Percentiles rank a stretch among this genome's conserved stretches.
phyloP scores from a whole-genome alignment of 2,113 vertebrate species.

The Oncorhynchus masou region DNA sequence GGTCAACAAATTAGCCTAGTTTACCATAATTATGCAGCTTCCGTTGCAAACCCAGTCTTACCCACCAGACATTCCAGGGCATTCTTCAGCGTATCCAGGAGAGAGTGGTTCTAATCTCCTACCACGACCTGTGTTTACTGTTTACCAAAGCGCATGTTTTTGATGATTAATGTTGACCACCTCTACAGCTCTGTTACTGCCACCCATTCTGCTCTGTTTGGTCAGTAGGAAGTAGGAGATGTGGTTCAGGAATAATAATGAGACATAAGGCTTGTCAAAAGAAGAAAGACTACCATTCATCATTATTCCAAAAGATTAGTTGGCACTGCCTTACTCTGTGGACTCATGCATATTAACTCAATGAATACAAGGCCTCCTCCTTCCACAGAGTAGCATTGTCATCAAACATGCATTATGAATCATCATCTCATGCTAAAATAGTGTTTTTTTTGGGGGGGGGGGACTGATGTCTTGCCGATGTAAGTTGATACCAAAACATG shows the following conservation, averaged over 20 bases:
- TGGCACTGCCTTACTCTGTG: constrained; percentile 10
- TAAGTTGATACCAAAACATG: not conserved
- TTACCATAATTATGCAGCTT: not conserved
- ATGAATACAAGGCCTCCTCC: not conserved
- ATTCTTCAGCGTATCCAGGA: not conserved
- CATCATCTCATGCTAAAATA: not conserved
- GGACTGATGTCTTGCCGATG: not conserved
- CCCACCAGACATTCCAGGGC: not conserved
- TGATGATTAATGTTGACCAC: constrained; percentile 32
- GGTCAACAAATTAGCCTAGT: not conserved
- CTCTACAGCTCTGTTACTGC: constrained; percentile 24
- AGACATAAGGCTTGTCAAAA: constrained; percentile 20
- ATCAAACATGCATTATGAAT: not conserved
- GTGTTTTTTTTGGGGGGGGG: not conserved
- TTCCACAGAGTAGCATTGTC: not conserved
- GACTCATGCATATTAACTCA: constrained; percentile 41
- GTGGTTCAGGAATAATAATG: constrained; percentile 20
- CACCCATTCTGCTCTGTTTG: constrained; percentile 24
- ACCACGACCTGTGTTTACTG: not conserved
- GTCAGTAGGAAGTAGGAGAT: constrained; percentile 22
- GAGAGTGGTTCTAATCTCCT: not conserved
- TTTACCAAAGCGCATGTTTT: constrained; percentile 1
- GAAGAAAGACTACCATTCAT: constrained; percentile 32
- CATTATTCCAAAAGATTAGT: constrained; percentile 43
- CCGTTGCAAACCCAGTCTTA: not conserved